Percentiles rank a stretch among this genome's conserved stretches.
Evolutionary conservation across 1,140 invertebrate species (phyloP).

Genomic region (Camponotus floridanus): DNA sequence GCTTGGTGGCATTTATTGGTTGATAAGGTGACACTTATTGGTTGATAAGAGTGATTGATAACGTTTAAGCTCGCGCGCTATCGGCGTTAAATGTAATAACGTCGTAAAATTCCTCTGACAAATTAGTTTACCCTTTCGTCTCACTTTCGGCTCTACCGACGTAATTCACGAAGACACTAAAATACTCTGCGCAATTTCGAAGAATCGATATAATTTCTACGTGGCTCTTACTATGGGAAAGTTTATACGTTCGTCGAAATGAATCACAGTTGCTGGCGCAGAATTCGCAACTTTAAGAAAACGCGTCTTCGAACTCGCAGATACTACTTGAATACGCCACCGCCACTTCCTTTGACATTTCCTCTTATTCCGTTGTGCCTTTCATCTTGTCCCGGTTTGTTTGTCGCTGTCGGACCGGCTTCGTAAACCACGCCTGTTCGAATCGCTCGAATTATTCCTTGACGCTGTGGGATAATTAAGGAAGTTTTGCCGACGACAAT

Average conservation of each 20-base stretch:
- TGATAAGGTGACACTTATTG: conserved; percentile 33
- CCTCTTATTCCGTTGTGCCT: conserved; percentile 32
- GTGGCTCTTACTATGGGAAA: conserved; percentile 38
- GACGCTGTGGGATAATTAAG: conserved; percentile 83
- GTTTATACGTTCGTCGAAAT: conserved; percentile 53
- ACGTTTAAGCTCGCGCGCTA: conserved; percentile 13
- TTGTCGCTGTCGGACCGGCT: conserved; percentile 67
- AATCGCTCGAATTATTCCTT: conserved; percentile 79
- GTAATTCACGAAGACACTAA: background rate
- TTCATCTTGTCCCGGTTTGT: conserved; percentile 62
- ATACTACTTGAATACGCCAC: conserved; percentile 16
- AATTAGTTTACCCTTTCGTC: background rate
- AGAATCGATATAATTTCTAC: conserved; percentile 49
- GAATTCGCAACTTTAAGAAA: conserved; percentile 55
- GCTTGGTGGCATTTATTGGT: background rate
- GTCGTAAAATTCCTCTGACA: background rate
- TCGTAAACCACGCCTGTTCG: conserved; percentile 73
- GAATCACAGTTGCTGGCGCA: conserved; percentile 47
- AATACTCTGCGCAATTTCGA: background rate
- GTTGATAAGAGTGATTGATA: conserved; percentile 11
- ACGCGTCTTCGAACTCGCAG: conserved; percentile 6
- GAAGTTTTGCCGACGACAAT: conserved; percentile 84
- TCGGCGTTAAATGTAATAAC: conserved; percentile 18
- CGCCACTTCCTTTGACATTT: conserved; percentile 16
- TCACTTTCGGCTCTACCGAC: background rate